Evolutionary conservation across 1,140 invertebrate genomes (phyloP), one percentile per base, ranked within the genome.

Genomic region (Drosophila willistoni): DNA sequence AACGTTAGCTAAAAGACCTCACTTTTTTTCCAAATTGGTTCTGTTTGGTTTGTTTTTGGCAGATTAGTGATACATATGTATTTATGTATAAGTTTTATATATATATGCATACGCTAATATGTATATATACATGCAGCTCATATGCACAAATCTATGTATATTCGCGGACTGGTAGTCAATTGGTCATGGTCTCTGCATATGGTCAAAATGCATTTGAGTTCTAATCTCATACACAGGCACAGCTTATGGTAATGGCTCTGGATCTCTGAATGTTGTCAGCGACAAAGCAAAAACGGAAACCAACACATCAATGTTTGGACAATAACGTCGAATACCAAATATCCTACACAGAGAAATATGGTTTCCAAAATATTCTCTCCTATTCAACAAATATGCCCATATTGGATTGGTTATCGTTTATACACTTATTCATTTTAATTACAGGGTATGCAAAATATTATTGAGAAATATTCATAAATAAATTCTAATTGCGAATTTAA

Each of bases 401-500:
- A 29, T 29, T 7, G 0, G 29, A 29, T 1, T 29, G 29, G 29
- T 3, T 29, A 29, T 36, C 34, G 9, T 10, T 36, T 12, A 51
- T 22, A 22, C 44, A 5, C 44, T 51, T 2, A 2, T 3, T 0
- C 44, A 10, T 7, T 22, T 4, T 4, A 3, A 4, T 5, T 22
- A 51, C 2, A 51, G 44, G 44, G 44, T 51, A 22, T 51, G 4
- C 9, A 51, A 51, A 9, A 47, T 17, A 19, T 14, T 29, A 14
- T 17, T 17, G 10, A 36, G 34, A 14, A 60, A 68, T 68, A 66
- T 13, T 44, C 74, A 85, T 86, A 86, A 86, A 81, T 86, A 81
- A 81, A 81, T 73, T 86, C 78, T 85, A 85, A 86, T 85, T 85
- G 78, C 82, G 64, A 86, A 75, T 77, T 86, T 86, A 85, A 85